Conservation (phyloP, 2,113 vertebrate genomes). For the Monopterus albus region DNA sequence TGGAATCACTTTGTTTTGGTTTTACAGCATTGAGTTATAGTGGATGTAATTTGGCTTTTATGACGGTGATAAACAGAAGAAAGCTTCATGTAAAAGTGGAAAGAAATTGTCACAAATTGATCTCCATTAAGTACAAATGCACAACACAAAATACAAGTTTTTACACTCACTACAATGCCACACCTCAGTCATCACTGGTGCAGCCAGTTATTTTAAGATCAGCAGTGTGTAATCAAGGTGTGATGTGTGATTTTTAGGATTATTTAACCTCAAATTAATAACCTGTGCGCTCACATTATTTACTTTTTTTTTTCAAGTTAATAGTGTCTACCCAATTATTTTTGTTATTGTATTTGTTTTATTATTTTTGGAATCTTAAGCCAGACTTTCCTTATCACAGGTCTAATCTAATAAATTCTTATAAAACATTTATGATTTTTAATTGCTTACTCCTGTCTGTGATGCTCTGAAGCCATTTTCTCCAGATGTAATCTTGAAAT, state of each 20-base stretch:
- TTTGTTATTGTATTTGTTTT: too few relatives aligned
- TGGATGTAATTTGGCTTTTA: too few relatives aligned
- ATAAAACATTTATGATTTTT: not conserved
- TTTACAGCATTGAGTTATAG: not conserved
- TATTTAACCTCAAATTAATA: not conserved
- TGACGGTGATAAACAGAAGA: too few relatives aligned
- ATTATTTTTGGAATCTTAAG: not conserved
- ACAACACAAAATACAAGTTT: not conserved
- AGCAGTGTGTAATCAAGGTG: not conserved
- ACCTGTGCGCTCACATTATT: not conserved
- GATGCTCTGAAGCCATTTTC: not conserved
- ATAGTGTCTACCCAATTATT: too few relatives aligned
- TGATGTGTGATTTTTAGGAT: not conserved
- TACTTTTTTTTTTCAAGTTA: not conserved
- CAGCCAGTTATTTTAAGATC: not conserved
- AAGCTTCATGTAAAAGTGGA: not conserved
- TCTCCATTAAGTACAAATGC: not conserved
- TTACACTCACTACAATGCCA: not conserved
- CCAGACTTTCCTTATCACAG: not conserved
- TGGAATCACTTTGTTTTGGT: too few relatives aligned
- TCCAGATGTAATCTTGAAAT: conserved; percentile 4
- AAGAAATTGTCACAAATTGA: not conserved
- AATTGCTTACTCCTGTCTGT: not conserved
- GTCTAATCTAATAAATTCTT: not conserved
- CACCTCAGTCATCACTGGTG: not conserved